Base-by-base conservation (phyloP, 2,888 invertebrate genomes). In the Eretmocerus hayati region DNA sequence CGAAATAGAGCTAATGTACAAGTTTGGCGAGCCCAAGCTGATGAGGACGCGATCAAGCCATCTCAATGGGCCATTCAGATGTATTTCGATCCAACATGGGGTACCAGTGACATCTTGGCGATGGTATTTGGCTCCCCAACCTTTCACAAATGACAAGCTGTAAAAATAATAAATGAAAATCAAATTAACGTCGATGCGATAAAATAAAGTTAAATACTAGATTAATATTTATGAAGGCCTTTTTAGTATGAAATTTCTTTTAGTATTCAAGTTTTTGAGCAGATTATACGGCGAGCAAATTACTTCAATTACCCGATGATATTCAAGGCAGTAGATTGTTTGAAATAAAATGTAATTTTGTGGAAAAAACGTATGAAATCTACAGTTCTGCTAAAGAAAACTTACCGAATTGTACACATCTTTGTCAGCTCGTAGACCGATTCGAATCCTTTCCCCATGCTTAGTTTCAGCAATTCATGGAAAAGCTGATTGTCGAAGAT, bases 61-160 rank as follows among this genome's bases (percentile, higher is more conserved):
- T 74, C 95, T 94, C 51, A 99, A 77, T 4, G 99, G 97, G 8
- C 96, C 96, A 67, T 97, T 93, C 26, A 99, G 78, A 72, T 97
- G 97, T 53, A 97, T 90, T 74, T 99, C 97, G 56, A 99, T 94
- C 99, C 99, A 99, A 69, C 97, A 99, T 0, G 99, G 99, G 1
- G 99, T 99, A 40, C 92, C 93, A 0, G 97, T 99, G 15, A 99
- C 96, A 67, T 97, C 97, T 72, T 97, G 97, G 19, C 97, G 81
- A 67, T 96, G 96, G 73, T 99, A 99, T 74, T 99, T 96, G 13
- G 96, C 95, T 32, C 97, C 99, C 97, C 97, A 99, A 2, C 99
- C 97, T 71, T 97, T 97, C 32, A 99, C 97, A 69, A 99, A 97
- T 61, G 95, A 95, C 92, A 97, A 93, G 56, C 97, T 78, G 60